Percentiles rank a stretch among this genome's conserved stretches.
Evolutionary conservation across 2,888 invertebrate genomes (phyloP).

Genomic region (Slavum lentiscoides): DNA sequence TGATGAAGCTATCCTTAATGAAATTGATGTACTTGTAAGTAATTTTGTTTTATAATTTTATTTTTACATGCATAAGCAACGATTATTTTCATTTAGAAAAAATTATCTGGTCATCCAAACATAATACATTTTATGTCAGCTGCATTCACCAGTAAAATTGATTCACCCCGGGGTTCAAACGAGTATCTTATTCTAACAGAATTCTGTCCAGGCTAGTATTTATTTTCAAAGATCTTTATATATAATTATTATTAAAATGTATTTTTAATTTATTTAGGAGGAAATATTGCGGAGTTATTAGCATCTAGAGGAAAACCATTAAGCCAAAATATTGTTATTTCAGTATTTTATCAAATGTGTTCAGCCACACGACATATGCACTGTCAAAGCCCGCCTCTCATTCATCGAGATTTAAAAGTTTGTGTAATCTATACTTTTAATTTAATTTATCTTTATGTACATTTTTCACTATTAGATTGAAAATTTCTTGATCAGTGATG

Average conservation of each 20-base stretch:
- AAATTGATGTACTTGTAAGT: conserved; percentile 72
- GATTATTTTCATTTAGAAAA: conserved; percentile 65
- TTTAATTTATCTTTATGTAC: not conserved
- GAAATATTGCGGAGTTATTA: conserved; percentile 70
- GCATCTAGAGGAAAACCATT: conserved; percentile 67
- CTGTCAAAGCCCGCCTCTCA: conserved; percentile 78
- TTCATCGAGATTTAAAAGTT: conserved; percentile 93
- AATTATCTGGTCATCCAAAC: conserved; percentile 87
- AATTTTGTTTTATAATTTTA: conserved; percentile 55
- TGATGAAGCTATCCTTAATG: conserved; percentile 77
- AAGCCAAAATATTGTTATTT: conserved; percentile 72
- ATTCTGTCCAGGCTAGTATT: conserved; percentile 75
- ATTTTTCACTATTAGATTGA: conserved; percentile 67
- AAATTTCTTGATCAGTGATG: conserved; percentile 85
- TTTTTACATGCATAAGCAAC: conserved; percentile 16
- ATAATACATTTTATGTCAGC: conserved; percentile 89
- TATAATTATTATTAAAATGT: not conserved
- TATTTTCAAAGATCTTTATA: conserved; percentile 10
- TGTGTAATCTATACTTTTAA: conserved; percentile 10
- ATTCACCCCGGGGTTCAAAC: conserved; percentile 78
- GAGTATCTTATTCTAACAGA: conserved; percentile 93
- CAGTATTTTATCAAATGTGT: conserved; percentile 89
- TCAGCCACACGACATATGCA: conserved; percentile 93
- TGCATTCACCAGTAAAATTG: conserved; percentile 75
- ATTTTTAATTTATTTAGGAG: conserved; percentile 60